Evolutionary conservation across 2,113 vertebrate genomes (phyloP), one percentile per base, ranked within the genome.

Genomic region (Alexandromys fortis): DNA sequence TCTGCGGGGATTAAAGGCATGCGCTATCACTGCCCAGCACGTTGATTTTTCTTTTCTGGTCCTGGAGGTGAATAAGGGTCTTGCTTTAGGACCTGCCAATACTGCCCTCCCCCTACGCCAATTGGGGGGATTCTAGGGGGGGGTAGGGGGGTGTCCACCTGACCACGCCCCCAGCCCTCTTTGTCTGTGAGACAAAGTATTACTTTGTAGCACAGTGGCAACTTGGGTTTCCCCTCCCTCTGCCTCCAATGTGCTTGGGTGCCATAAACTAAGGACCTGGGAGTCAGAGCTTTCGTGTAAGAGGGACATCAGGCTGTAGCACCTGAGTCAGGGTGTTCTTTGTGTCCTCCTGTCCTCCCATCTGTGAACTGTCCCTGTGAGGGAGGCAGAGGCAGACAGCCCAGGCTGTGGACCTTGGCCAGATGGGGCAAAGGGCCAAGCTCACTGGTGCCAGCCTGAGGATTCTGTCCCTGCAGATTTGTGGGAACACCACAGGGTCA

Each of bases 401-500:
- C 67, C 72, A 2, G 28, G 47, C 52, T 8, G 47, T 63, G 65
- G 89, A 96, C 49, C 28, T 0, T 14, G 17, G 30, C 96, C 96
- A 79, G 21, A 0, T 93, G 88, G 95, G 81, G 33, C 90, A 30
- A 30, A 22, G 21, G 73, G 33, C 33, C 21, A 2, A 5, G 8
- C 52, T 78, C n/a, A 0, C 72, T 47, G 52, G 73, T 52, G 1
- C 93, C 67, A 38, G 70, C 0, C 49, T 86, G 91, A 68, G 67
- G 30, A 96, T 42, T 79, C 70, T 78, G 49, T 83, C 85, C 90
- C 22, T 16, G 30, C 58, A 79, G 81, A 33, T 49, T 52, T 7
- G 0, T 12, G 9, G 21, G 65, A n/a, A 28, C 21, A 63, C 11
- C 1, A 28, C 4, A 0, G 19, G 63, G 22, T 16, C 7, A n/a